phyloP scores from a whole-genome alignment of 92 coral and sea anemone genomes.

The Parazoanthus swiftii region DNA sequence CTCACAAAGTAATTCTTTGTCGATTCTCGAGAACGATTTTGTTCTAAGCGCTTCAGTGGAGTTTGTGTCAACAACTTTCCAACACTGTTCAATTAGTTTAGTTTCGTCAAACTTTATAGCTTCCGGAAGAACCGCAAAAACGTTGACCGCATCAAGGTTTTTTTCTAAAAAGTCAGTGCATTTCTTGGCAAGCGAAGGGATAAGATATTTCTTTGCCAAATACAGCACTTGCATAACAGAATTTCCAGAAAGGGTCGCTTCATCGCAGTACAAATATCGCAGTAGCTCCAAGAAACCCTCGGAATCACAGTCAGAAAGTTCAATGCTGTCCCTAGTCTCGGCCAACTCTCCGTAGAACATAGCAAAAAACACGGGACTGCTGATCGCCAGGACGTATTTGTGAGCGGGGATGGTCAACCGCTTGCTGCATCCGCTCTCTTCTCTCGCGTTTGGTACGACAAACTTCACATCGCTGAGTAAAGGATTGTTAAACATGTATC shows the following conservation, averaged over 20 bases:
- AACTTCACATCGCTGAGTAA: conserved; percentile 57
- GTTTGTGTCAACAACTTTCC: conserved; percentile 51
- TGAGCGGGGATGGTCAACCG: conserved; percentile 53
- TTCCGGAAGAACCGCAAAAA: conserved; percentile 50
- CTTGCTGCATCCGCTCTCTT: conserved; percentile 4
- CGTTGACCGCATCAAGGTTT: conserved; percentile 49
- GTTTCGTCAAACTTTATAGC: conserved; percentile 50
- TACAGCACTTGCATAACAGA: conserved; percentile 55
- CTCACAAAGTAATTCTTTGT: conserved; percentile 31
- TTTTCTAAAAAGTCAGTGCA: conserved; percentile 50
- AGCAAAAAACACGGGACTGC: conserved; percentile 62
- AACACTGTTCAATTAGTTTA: conserved; percentile 43
- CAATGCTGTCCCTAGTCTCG: conserved; percentile 43
- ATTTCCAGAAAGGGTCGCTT: conserved; percentile 42
- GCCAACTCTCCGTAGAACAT: conserved; percentile 62
- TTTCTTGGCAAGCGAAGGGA: conserved; percentile 48
- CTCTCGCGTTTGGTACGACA: conserved; percentile 30
- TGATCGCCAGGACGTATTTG: conserved; percentile 56
- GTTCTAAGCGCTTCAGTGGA: conserved; percentile 50
- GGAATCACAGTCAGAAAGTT: conserved; percentile 56
- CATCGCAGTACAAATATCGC: conserved; percentile 51
- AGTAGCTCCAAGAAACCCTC: conserved; percentile 50
- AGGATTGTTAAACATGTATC: conserved; percentile 48
- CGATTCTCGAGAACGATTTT: conserved; percentile 20
- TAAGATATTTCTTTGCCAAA: conserved; percentile 56